Base-by-base conservation (phyloP, 1,140 invertebrate species). In the Apocrypta bakeri region DNA sequence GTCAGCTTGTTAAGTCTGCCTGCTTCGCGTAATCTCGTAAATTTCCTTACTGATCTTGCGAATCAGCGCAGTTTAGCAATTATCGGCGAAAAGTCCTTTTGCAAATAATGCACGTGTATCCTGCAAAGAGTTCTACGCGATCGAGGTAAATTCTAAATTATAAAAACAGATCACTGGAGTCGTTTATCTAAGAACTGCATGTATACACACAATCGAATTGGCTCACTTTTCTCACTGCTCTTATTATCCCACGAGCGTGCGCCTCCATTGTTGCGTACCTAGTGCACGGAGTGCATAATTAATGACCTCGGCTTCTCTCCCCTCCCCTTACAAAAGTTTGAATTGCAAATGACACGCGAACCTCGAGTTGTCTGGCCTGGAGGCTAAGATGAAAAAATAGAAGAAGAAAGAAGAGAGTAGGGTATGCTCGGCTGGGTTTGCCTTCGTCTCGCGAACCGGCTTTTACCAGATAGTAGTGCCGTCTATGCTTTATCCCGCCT, bases 271-370 rank as follows among this genome's bases (percentile, higher is more conserved):
- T 87, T 87, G 84, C 85, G 72, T 83, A 84, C 64, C 61, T 79
- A 69, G 37, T 29, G 74, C 84, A 71, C 82, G 80, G 82, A 86
- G 85, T 87, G 87, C 85, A 89, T 88, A 87, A 88, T 89, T 89
- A 88, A 88, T 85, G 85, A 84, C 81, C 85, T 86, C 75, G 79
- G 63, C 73, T 84, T 8, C n/a, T n/a, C n/a, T n/a, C 40, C 25
- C 14, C 21, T 29, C 21, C 69, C 37, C 33, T n/a, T 25, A 14
- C 69, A 64, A 56, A 83, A 71, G 83, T 88, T 88, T 87, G 85
- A 84, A 87, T 86, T 87, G 86, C 87, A 88, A 87, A 88, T 88
- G 84, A 72, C 82, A 83, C 79, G 81, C 81, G 83, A 82, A 66
- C 29, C 56, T 61, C 80, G 21, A 76, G 74, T 76, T 64, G 63